phyloP scores from a whole-genome alignment of 2,888 invertebrate species.

The Vanessa cardui region DNA sequence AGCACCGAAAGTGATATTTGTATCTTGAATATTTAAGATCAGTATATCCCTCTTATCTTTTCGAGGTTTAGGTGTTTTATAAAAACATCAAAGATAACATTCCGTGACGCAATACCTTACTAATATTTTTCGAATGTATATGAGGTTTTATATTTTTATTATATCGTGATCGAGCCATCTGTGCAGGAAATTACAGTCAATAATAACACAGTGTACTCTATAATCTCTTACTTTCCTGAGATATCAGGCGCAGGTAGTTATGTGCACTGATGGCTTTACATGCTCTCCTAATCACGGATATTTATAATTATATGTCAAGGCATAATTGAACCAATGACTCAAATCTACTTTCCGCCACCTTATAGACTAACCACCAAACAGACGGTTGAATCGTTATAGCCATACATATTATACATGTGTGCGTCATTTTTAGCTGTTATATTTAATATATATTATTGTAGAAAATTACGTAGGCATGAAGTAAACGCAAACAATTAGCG shows the following conservation, averaged over 20 bases:
- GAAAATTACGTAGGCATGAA: slow-evolving; percentile 46
- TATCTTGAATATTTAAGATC: slow-evolving; percentile 34
- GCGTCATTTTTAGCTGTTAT: slow-evolving; percentile 15
- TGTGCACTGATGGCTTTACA: too few species aligned
- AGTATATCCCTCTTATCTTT: slow-evolving; percentile 34
- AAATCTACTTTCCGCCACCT: too few species aligned
- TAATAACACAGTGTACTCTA: too few species aligned
- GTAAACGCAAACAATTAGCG: slow-evolving; percentile 57
- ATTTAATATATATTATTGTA: slow-evolving; percentile 25
- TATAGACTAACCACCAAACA: too few species aligned
- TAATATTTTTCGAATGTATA: slow-evolving; percentile 5
- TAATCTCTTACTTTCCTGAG: too few species aligned
- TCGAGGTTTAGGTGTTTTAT: slow-evolving; percentile 23
- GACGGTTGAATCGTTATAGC: too few species aligned
- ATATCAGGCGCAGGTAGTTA: too few species aligned
- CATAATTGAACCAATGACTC: too few species aligned
- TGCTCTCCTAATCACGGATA: too few species aligned
- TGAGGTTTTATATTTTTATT: background rate
- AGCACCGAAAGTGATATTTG: slow-evolving; percentile 25
- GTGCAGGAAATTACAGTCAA: too few species aligned
- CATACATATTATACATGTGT: background rate
- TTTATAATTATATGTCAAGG: too few species aligned
- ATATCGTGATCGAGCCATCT: too few species aligned
- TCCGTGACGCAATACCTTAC: slow-evolving; percentile 17
- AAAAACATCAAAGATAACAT: slow-evolving; percentile 35